A percentile compares a stretch with the other conserved stretches of the same genome.
Conservation (phyloP, 64 coral and sea anemone species). For the Pocillopora damicornis region DNA sequence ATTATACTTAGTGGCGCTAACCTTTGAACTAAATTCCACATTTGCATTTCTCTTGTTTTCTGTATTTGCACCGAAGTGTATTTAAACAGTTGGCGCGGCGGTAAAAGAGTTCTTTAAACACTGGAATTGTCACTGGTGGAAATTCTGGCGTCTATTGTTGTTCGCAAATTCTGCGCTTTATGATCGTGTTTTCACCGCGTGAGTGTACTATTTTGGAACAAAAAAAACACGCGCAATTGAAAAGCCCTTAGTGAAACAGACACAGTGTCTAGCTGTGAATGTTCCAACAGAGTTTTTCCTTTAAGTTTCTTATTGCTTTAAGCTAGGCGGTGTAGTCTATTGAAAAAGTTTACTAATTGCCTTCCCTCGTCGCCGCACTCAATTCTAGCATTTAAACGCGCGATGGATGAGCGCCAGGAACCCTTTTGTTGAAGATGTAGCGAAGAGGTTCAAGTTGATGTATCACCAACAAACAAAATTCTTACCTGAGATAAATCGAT, state of each 20-base stretch:
- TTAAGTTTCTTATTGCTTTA: not conserved
- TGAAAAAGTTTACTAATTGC: not conserved
- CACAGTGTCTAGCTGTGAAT: not conserved
- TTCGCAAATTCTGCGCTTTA: not conserved
- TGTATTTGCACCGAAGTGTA: not conserved
- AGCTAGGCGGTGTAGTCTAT: not conserved
- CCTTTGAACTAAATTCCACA: not conserved
- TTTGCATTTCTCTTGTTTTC: not conserved
- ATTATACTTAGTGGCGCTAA: not conserved
- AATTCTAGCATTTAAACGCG: not conserved
- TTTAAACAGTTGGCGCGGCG: not conserved
- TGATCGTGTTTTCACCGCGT: not conserved
- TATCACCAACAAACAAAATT: not conserved
- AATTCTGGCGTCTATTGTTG: not conserved
- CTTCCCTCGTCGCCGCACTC: not conserved
- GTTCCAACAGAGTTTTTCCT: not conserved
- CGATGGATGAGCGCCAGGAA: not conserved
- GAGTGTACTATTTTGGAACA: not conserved
- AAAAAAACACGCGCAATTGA: not conserved
- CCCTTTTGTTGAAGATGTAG: not conserved
- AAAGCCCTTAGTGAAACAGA: not conserved
- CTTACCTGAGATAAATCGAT: conserved; percentile 85
- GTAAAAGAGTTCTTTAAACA: not conserved
- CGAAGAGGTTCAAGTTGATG: not conserved
- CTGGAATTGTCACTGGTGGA: not conserved